Percentiles rank a stretch among this genome's conserved stretches.
Evolutionary conservation across 2,797 vertebrate genomes (phyloP).

Genomic region (Neosilurus mollespiculum): DNA sequence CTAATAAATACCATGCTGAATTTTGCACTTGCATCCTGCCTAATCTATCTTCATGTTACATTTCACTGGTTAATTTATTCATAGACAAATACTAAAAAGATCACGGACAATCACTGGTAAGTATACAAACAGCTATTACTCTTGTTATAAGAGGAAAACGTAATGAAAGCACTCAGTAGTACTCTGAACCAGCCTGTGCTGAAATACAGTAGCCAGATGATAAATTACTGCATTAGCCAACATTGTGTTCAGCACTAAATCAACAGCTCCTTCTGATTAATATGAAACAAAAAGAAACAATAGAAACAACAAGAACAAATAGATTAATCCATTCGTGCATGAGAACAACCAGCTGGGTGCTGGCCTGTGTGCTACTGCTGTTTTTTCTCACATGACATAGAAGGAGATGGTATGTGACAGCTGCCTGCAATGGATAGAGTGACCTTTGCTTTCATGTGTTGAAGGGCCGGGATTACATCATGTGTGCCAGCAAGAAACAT

Average conservation of each 20-base stretch:
- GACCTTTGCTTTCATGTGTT: constrained; percentile 55
- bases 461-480: constrained; percentile 50
- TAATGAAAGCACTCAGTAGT: constrained; percentile 29
- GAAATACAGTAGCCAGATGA: constrained; percentile 18
- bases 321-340: constrained; percentile 28
- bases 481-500: constrained; percentile 44
- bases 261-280: constrained; percentile 27
- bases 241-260: constrained; percentile 23
- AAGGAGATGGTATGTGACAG: constrained; percentile 50
- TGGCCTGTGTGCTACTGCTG: constrained; percentile 18
- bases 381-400: constrained; percentile 33
- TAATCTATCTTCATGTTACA: background rate
- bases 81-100: background rate
- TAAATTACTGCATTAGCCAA: constrained; percentile 36
- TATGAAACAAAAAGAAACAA: constrained; percentile 29
- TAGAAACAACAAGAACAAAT: constrained; percentile 20
- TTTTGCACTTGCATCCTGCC: background rate
- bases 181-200: background rate
- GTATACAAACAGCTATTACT: background rate
- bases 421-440: constrained; percentile 42
- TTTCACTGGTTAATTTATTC: background rate
- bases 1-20: background rate
- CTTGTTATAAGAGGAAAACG: background rate
- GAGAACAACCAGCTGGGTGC: constrained; percentile 24
- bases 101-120: background rate